Evolutionary conservation across 2,797 vertebrate genomes (phyloP), one percentile per base, ranked within the genome.

Genomic region (Denticeps clupeoides): DNA sequence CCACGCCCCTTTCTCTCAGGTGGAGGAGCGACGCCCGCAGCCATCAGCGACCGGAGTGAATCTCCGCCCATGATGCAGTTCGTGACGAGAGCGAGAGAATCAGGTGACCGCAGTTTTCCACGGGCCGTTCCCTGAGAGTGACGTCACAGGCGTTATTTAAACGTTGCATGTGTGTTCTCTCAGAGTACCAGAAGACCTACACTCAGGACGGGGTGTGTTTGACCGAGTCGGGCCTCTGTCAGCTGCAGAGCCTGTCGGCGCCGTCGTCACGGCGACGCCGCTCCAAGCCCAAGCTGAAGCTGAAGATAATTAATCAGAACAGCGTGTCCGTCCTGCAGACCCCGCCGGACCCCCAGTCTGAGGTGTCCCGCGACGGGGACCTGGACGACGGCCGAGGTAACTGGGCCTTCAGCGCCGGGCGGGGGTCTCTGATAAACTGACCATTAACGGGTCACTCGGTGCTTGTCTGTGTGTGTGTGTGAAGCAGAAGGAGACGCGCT

Each of bases 251-350:
- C 60, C 83, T 97, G 50, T 86, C 87, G 3, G 83, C 87, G 37
- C 82, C 88, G 24, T 80, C 89, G 5, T 83, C 82, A 0, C 86
- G 89, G 11, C 87, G 87, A 15, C 93, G 90, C 53, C 79, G 92
- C 53, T 84, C 83, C 56, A 97, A 97, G 72, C 93, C 95, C 71
- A 97, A 98, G 80, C 78, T 99, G 53, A 95, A 95, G 63, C 78
- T 99, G 72, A 90, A 89, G 77, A 97, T 98, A 72, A 97, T 97
- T 70, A 98, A 97, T 74, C 93, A 97, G 79, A 97, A 96, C 79
- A 93, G 91, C n/a, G 93, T 99, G 62, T 89, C 93, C 0, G 93
- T 97, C 31, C 87, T 98, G 49, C 94, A 95, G 73, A 91, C 89
- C 1, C 88, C 86, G 1, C 74, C 81, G 10, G 89, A 97, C 43